phyloP scores from a whole-genome alignment of 2,113 vertebrate genomes.

The Gymnocephalus cernua region DNA sequence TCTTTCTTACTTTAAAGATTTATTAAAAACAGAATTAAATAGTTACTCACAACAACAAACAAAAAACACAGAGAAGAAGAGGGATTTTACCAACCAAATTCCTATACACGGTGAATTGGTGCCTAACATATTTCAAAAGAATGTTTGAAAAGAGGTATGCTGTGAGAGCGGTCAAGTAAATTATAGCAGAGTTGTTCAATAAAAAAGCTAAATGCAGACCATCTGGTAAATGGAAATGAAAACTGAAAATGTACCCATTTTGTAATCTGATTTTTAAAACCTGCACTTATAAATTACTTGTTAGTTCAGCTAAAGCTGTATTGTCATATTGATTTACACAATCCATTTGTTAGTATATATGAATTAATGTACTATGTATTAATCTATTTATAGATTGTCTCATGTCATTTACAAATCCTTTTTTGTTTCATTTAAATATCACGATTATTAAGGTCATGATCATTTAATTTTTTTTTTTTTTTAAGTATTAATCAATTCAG shows the following conservation, averaged over 20 bases:
- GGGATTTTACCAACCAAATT: background rate
- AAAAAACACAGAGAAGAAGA: background rate
- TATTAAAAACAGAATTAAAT: background rate
- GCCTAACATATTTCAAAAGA: background rate
- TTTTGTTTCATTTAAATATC: constrained; percentile 20
- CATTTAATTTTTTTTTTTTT: background rate
- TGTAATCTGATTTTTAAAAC: background rate
- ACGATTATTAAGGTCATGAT: background rate
- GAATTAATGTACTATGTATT: background rate
- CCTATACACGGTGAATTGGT: background rate
- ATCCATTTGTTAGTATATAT: background rate
- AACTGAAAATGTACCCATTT: background rate
- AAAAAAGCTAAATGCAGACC: background rate
- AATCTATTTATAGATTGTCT: background rate
- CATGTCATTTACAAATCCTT: background rate
- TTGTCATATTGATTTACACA: background rate
- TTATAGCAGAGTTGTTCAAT: background rate
- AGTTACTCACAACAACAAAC: too few species aligned
- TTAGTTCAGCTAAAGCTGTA: background rate
- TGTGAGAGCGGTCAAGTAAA: background rate
- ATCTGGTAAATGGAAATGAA: background rate
- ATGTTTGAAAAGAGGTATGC: background rate
- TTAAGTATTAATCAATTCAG: constrained; percentile 1
- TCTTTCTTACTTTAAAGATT: background rate
- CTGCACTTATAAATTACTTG: background rate